Base-by-base conservation (phyloP, 2,888 invertebrate genomes). In the Clunio marinus region DNA sequence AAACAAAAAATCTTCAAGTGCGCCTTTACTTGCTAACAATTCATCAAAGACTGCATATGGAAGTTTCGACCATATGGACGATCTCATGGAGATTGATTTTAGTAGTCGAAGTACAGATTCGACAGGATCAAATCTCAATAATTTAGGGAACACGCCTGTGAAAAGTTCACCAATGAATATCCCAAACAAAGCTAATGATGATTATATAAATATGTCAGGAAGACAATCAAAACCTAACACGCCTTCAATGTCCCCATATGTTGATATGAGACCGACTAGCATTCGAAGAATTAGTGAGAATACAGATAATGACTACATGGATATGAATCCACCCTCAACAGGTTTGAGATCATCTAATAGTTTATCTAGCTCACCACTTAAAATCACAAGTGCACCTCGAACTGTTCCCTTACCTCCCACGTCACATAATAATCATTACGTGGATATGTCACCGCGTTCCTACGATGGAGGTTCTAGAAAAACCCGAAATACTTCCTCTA, bases 1-100 rank as follows among this genome's bases (percentile, higher is more conserved):
- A 24, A 77, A 79, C 55, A 81, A 81, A 69, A 87, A 88, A 74
- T 87, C 88, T 1, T 85, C 82, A 22, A 88, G 88, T 75, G 88
- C 88, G 2, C 89, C 89, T 0, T 77, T 88, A 57, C 75, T 89
- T 68, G 83, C 82, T 70, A 73, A 75, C 70, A n/a, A 35, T 15
- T 27, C 58, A 5, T 32, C 27, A 75, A 71, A 74, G 77, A 69
- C 74, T 77, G 75, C 70, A 76, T 80, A 80, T 72, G 83, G 84
- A 71, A 82, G 83, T 55, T 83, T 83, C 55, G 85, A 85, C 71
- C 81, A 83, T 1, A 86, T 86, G 84, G 87, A 88, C 71, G 90
- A 93, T 79, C 82, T 91, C 72, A 91, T 93, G 90, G 90, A 91
- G 80, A 83, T 93, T 72, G 88, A 89, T 75, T 89, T 88, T 58